Evolutionary conservation across 2,888 invertebrate genomes (phyloP), one percentile per base, ranked within the genome.

Genomic region (Catonia carolina): DNA sequence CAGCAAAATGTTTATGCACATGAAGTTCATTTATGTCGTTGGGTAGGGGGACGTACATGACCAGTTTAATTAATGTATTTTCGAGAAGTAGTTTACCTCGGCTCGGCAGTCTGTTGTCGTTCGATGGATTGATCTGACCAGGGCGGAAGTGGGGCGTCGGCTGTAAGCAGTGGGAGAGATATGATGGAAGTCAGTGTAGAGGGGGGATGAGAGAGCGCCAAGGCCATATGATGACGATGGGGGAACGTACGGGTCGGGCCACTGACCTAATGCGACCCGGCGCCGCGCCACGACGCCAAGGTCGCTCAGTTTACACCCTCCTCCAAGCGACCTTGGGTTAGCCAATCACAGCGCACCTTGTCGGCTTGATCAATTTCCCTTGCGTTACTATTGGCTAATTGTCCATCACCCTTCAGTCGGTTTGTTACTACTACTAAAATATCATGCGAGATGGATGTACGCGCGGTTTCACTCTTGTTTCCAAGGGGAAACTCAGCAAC

Each of bases 261-360:
- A 45, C 23, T 45, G 45, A 45, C 45, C 45, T 27, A 45, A 45
- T 45, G 22, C 45, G 45, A 45, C 45, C 45, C 45, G 45, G 45
- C 45, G 45, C 22, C 45, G 23, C 45, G 45, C 58, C 60, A 42
- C 6, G 56, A 23, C 55, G 58, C 41, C 60, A 61, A 60, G 59
- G 61, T 35, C 59, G 57, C 59, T 56, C 60, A 22, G 49, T 49
- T 37, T 36, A 18, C 55, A 17, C 37, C 41, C 14, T 50, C 36
- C 33, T 53, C 45, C 45, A 14, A 6, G 22, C 45, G 45, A 45
- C 45, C 45, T 45, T 45, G 45, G 6, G 15, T n/a, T 12, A 18
- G 27, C 45, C 45, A 45, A 45, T 45, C 45, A 27, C 45, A 45
- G 45, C 45, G 22, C 22, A 27, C 27, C 14, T 7, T 22, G 22